Evolutionary conservation across 2,797 vertebrate species (phyloP), one percentile per base, ranked within the genome.

Genomic region (Malurus splendens): DNA sequence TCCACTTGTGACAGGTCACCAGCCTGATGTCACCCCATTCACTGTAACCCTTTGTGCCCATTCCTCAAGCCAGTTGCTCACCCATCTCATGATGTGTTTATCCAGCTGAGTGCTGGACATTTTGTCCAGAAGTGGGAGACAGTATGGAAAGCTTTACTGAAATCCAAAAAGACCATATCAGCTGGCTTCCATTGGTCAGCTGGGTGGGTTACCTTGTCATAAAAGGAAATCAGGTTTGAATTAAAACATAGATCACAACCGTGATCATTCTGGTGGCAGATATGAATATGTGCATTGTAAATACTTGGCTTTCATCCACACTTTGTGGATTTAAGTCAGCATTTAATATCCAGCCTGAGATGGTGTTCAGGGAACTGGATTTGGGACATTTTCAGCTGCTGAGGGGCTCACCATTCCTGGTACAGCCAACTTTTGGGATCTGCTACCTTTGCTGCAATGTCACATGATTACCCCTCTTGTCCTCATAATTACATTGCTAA

Each of bases 31-130:
- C 30, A 28, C 33, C 7, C 5, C 12, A 13, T 9, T 48, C 42
- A 9, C 20, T 41, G 7, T 30, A 55, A 55, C 13, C 5, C 25
- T 36, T 56, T 56, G 1, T 36, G 9, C 30, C 17, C 0, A 0
- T 2, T 12, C 3, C 8, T 4, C 42, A n/a, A 41, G 11, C 59
- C 51, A n/a, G 20, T 2, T 56, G 5, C 14, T 72, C 30, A n/a
- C 7, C 22, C 12, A 27, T 4, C 6, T 2, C 25, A n/a, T 20
- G 3, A n/a, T 10, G 9, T 36, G 14, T 50, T 25, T 42, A 27
- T 56, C 22, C 22, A 42, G 12, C 17, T 42, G 20, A 10, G 9
- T 4, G 22, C 4, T 36, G 44, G 9, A 50, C 14, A 25, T 18
- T 48, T 47, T 22, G 5, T 56, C 30, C 20, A 42, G 36, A n/a